Conservation (phyloP, 2,888 invertebrate species). For the Aphidoletes aphidimyza region DNA sequence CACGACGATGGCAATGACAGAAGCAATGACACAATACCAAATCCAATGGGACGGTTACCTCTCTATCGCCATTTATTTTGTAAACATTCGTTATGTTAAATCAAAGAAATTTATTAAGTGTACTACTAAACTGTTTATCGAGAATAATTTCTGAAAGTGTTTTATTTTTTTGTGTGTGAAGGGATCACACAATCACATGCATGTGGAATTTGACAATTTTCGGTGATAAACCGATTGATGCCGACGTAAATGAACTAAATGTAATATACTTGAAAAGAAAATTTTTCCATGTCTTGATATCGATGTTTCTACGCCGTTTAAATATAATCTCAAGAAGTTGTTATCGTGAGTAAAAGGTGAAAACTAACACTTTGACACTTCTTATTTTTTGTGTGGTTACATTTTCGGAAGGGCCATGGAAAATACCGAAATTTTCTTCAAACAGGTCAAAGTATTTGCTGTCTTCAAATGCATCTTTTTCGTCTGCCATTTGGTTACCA, state of each 20-base stretch:
- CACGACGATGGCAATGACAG: not conserved
- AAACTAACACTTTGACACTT: too few species aligned
- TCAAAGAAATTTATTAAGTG: slow-evolving; percentile 21
- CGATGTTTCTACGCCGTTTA: not conserved
- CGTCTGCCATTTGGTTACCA: too few species aligned
- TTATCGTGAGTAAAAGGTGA: slow-evolving; percentile 32
- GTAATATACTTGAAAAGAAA: not conserved
- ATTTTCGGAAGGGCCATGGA: not conserved
- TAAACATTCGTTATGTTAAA: slow-evolving; percentile 20
- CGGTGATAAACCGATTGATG: not conserved
- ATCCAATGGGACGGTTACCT: not conserved
- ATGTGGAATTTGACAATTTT: too few species aligned
- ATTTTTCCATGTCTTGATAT: not conserved
- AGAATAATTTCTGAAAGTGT: not conserved
- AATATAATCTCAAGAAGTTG: not conserved
- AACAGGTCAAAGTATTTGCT: not conserved
- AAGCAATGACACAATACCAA: not conserved
- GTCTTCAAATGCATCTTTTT: not conserved
- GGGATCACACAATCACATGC: too few species aligned
- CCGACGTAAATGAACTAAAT: too few species aligned
- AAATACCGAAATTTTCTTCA: not conserved
- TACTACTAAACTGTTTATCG: slow-evolving; percentile 7
- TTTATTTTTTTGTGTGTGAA: too few species aligned
- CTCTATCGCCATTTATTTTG: slow-evolving; percentile 5
- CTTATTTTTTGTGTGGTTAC: not conserved